Conservation (phyloP, 2,113 vertebrate species). For the Chionis minor region DNA sequence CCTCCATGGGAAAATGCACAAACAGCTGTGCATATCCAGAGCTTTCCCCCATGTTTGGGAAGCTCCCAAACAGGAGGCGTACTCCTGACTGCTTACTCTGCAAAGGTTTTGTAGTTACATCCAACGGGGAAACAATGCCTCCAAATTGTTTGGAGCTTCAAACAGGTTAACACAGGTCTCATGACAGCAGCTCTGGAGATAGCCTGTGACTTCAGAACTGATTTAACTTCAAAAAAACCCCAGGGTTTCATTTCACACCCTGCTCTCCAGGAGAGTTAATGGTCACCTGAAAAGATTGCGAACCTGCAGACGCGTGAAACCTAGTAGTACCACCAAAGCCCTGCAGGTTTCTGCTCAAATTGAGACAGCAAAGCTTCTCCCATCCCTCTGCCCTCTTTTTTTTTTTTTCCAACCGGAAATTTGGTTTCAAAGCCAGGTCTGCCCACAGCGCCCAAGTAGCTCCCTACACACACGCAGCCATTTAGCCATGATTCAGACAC, state of each 20-base stretch:
- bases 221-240: background rate
- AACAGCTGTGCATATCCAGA: background rate
- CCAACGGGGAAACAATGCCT: conserved; percentile 6
- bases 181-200: conserved; percentile 25
- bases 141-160: background rate
- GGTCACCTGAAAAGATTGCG: background rate
- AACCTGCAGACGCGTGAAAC: background rate
- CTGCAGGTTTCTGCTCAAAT: background rate
- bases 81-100: conserved; percentile 17
- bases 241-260: background rate
- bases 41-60: background rate
- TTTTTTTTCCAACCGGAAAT: background rate
- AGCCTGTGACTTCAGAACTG: background rate
- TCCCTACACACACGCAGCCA: background rate
- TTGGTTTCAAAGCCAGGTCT: background rate
- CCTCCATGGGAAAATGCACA: background rate
- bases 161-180: background rate
- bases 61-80: background rate
- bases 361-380: background rate
- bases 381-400: background rate
- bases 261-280: background rate
- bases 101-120: background rate
- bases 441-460: background rate
- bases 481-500: background rate
- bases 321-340: background rate